Percentiles rank a stretch among this genome's conserved stretches.
Conservation (phyloP, 2,113 vertebrate genomes). For the Agapornis roseicollis region DNA sequence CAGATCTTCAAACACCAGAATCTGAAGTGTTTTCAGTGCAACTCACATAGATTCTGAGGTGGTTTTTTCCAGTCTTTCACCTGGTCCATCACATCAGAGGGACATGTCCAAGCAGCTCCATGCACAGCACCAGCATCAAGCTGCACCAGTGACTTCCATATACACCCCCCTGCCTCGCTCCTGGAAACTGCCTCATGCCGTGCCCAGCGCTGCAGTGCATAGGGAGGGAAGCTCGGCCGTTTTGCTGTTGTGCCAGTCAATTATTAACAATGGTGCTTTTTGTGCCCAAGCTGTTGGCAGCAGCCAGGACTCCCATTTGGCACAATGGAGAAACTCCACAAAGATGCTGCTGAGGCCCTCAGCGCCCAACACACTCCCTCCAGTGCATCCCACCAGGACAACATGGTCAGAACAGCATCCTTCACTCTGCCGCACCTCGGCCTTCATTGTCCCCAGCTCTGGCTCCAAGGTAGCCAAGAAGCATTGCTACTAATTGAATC, state of each 20-base stretch:
- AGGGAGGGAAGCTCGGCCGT: background rate
- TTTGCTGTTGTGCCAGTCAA: constrained; percentile 29
- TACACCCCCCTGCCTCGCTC: fast-evolving
- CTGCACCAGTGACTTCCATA: fast-evolving
- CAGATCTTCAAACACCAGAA: background rate
- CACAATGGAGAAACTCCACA: background rate
- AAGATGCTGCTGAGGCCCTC: background rate
- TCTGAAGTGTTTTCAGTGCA: fast-evolving
- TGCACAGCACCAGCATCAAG: background rate
- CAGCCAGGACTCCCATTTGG: background rate
- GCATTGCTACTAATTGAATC: background rate
- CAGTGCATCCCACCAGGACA: fast-evolving
- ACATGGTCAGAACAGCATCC: background rate
- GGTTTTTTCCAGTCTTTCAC: background rate
- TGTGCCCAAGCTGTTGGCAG: background rate
- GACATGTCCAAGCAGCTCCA: fast-evolving
- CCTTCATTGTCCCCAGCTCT: background rate
- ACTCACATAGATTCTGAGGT: fast-evolving
- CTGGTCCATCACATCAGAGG: fast-evolving
- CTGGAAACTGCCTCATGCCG: background rate
- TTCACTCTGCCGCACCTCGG: fast-evolving
- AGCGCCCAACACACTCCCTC: fast-evolving
- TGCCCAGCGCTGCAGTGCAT: fast-evolving
- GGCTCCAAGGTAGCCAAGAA: background rate
- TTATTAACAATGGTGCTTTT: background rate